Base-by-base conservation (phyloP, 2,113 vertebrate species). In the Ia io region DNA sequence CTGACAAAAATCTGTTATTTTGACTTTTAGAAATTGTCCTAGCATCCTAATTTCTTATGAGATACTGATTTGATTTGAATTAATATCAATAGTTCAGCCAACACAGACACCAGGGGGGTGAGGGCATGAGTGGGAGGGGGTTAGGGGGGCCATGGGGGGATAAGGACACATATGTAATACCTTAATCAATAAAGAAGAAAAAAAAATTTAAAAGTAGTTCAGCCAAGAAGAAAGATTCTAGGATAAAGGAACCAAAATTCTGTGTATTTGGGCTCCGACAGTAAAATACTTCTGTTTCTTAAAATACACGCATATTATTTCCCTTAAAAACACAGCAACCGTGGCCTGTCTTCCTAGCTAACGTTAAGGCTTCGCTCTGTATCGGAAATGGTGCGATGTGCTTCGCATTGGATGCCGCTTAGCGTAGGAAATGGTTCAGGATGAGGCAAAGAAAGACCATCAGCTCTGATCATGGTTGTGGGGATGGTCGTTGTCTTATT, bases 231-330 rank as follows among this genome's bases (percentile, higher is more conserved):
- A 80, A 49, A 71, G 51, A 87, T 78, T 70, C 17, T 25, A 44
- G 77, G 49, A 89, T 87, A 80, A 89, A 93, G 17, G 61, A 71
- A 91, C 4, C 37, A 77, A 95, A 96, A 76, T 84, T 76, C 10
- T 87, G 13, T 85, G 65, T 9, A 6, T 44, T 93, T 95, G 86
- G 65, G 8, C 71, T 84, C 87, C n/a, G 92, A 16, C 3, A 76
- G 80, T 44, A 88, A 78, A 86, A 78, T 42, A 32, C 20, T 88
- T 74, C 6, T 49, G 25, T 94, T 90, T 95, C 35, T 94, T 93
- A 69, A 86, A 74, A 73, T 63, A 63, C 2, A 59, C 76, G 84
- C 28, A 37, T 74, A 9, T 47, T 37, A 47, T 71, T 95, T 94
- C 44, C 16, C 42, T 86, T 74, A 56, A 73, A 42, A 71, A 88